These are phyloP conservation scores for Proctacanthus coquilletti DNA, from an alignment of 1,140 invertebrate genomes.

Conservation along the genomic window DNA sequence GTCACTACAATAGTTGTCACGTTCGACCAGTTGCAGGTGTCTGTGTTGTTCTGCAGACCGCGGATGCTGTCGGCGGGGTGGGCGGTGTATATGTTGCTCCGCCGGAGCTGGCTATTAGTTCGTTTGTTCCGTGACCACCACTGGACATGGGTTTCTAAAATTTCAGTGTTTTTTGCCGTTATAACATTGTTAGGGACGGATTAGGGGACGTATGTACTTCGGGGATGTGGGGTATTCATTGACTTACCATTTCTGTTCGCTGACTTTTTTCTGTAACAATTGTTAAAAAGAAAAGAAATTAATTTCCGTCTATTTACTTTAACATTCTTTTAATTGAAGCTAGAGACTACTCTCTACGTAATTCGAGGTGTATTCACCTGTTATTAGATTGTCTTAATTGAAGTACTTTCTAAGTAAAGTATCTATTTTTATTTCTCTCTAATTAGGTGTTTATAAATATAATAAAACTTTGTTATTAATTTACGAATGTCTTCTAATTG, in stretches of 20 bases:
- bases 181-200: constrained; percentile 10
- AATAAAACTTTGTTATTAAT: too few relatives aligned
- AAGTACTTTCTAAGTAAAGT: too few relatives aligned
- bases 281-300: not conserved
- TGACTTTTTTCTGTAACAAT: constrained; percentile 19
- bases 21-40: constrained; percentile 18
- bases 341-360: too few relatives aligned
- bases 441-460: too few relatives aligned
- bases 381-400: too few relatives aligned
- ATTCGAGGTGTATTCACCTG: too few relatives aligned
- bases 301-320: too few relatives aligned
- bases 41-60: constrained; percentile 13
- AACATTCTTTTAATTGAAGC: too few relatives aligned
- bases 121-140: constrained; percentile 29
- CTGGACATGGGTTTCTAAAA: constrained; percentile 27
- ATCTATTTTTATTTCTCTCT: too few relatives aligned
- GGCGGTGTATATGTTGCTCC: constrained; percentile 27
- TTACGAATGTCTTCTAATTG: too few relatives aligned
- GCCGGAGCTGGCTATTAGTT: constrained; percentile 23
- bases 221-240: constrained; percentile 6
- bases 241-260: constrained; percentile 28
- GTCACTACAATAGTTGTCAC: constrained; percentile 22
- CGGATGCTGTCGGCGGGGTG: constrained; percentile 27
- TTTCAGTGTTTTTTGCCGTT: too few relatives aligned
- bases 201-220: too few relatives aligned